Base-by-base conservation (phyloP, 2,113 vertebrate genomes). In the Lichenostomus cassidix region DNA sequence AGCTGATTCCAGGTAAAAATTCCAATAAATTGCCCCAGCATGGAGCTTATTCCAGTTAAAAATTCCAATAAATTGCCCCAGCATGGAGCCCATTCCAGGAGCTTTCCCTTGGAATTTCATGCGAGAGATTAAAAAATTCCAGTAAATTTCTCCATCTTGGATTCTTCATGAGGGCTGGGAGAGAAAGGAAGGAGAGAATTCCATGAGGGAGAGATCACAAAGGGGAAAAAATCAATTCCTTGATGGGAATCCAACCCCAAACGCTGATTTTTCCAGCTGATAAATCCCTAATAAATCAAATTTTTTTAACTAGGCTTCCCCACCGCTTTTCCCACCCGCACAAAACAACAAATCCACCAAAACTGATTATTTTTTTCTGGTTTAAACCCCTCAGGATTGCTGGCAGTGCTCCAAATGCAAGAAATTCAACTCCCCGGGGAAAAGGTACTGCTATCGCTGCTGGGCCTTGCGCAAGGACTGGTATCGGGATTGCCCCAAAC, bases 341-440 rank as follows among this genome's bases (percentile, higher is more conserved):
- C 11, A 39, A 39, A 39, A 39, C 39, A 39, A 12, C 39, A 39
- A 47, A 47, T 21, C 46, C 46, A 37, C 37, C 37, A 37, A 37
- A 37, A 37, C 10, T 37, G 8, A 37, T 37, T 37, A 37, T 88
- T 84, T 92, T 49, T 68, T 76, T 39, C 69, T 70, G 20, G 10
- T 47, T 58, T 46, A 91, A 41, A 46, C 28, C 90, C 95, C 90
- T 55, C 96, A 99, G 99, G 99, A 99, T 87, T 98, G 98, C 12
- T 99, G 99, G 99, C 99, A 99, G 80, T 99, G 99, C 92, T 98
- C 98, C 31, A 99, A 99, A 52, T 99, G 99, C 95, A 98, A 96
- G 94, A 99, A 99, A 58, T 99, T 98, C 71, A 99, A 99, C 96
- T 99, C 98, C 4, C 99, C 99, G 23, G 97, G 98, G 62, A 99